Base-by-base conservation (phyloP, 2,113 vertebrate genomes). In the Xenopus borealis region DNA sequence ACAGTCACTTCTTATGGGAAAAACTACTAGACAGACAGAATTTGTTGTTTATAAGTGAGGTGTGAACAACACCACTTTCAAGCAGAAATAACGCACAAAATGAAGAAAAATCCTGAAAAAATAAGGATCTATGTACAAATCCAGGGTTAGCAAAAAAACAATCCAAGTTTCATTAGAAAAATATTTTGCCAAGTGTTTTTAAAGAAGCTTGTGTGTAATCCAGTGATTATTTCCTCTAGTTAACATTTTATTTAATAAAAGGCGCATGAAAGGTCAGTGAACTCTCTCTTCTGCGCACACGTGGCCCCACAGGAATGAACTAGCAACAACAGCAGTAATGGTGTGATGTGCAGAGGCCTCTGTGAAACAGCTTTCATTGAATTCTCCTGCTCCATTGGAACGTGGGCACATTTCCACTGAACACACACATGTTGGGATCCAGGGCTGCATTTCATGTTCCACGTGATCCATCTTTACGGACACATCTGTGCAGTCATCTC, bases 401-500 rank as follows among this genome's bases (percentile, higher is more conserved):
- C 23, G 23, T 27, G 23, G 23, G 16, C 19, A 58, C 12, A 23
- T 47, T 59, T 14, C 18, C 16, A 58, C 33, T 23, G 8, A 12
- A 58, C 18, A 23, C 6, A 69, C 62, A 64, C n/a, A 59, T 68
- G 66, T 75, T 83, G 47, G 47, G 81, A 80, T 78, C 0, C 7
- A 72, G 6, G 12, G 17, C 18, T 62, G 57, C 7, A 3, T 58
- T 20, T 73, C 17, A 46, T 27, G n/a, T 61, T 52, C 23, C 14
- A 13, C 3, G 20, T 20, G 13, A 19, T 78, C 44, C 19, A 33
- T 1, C n/a, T 53, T 85, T 78, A 94, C 75, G 91, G 88, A 83
- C 92, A 94, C 88, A 94, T 93, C 75, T 86, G 86, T 78, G 82
- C 69, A 16, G 91, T 93, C 92, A 94, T 93, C 79, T 94, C 92